Conservation (phyloP, 1,140 invertebrate species). For the Drosophila nebulosa region DNA sequence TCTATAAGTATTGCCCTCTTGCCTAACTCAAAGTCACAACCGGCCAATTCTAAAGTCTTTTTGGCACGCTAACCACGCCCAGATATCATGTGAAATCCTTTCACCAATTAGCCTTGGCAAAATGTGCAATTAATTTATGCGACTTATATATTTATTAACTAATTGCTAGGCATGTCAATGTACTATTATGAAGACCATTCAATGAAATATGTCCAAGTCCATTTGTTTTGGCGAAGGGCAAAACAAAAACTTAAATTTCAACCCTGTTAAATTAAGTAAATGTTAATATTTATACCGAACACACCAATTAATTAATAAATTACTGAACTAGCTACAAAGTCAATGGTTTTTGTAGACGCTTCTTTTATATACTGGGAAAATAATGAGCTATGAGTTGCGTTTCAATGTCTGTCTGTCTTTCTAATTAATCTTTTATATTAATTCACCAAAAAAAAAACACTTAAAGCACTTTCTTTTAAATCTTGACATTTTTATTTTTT, state of each 20-base stretch:
- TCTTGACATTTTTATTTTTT: constrained; percentile 68
- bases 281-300: background rate
- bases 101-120: constrained; percentile 48
- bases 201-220: background rate
- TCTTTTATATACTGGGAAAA: too few species aligned
- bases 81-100: constrained; percentile 50
- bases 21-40: constrained; percentile 12
- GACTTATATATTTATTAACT: constrained; percentile 47
- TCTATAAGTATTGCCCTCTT: constrained; percentile 7
- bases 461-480: too few species aligned
- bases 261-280: background rate
- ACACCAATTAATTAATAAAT: background rate
- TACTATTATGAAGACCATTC: background rate
- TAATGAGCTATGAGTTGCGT: too few species aligned
- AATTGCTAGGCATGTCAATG: constrained; percentile 30
- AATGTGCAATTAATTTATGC: constrained; percentile 61
- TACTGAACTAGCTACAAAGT: background rate
- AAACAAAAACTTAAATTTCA: background rate
- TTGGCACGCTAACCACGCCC: constrained; percentile 38
- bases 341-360: too few species aligned
- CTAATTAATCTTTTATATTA: too few species aligned
- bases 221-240: background rate
- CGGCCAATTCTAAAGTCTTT: constrained; percentile 34
- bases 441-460: too few species aligned
- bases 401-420: too few species aligned